phyloP scores from a whole-genome alignment of 2,888 invertebrate species.

The Aporophyla lueneburgensis region DNA sequence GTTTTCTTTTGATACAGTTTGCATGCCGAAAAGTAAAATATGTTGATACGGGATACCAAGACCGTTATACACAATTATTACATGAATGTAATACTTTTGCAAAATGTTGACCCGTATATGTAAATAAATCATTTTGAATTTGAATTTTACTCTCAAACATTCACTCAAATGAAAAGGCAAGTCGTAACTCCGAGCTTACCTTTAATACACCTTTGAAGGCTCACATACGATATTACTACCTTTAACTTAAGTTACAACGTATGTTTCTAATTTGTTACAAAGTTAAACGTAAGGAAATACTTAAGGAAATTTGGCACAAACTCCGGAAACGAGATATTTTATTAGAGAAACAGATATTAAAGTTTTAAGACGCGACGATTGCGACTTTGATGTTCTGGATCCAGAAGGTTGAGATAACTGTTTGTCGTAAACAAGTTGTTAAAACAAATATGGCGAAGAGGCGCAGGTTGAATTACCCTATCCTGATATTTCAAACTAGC shows the following conservation, averaged over 20 bases:
- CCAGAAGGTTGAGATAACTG: conserved; percentile 11
- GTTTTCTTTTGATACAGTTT: too few species aligned
- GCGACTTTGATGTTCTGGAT: conserved; percentile 9
- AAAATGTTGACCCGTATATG: too few species aligned
- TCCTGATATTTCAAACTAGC: too few species aligned
- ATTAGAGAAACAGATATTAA: conserved; percentile 34
- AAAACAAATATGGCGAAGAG: conserved; percentile 15
- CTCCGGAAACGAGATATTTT: conserved; percentile 34
- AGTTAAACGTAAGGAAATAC: conserved; percentile 37
- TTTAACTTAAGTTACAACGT: conserved; percentile 44
- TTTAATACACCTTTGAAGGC: conserved; percentile 45
- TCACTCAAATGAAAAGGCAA: conserved; percentile 27
- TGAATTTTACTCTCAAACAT: conserved; percentile 19
- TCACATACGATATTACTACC: conserved; percentile 45
- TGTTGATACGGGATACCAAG: too few species aligned
- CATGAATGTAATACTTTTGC: too few species aligned
- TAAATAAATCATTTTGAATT: too few species aligned
- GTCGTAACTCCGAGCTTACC: conserved; percentile 26
- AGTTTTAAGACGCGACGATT: conserved; percentile 31
- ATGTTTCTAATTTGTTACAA: conserved; percentile 51
- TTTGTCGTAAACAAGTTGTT: conserved; percentile 34
- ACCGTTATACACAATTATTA: too few species aligned
- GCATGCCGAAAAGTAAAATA: too few species aligned
- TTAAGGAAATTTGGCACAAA: conserved; percentile 6
- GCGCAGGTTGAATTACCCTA: not conserved